Base-by-base conservation (phyloP, 2,888 invertebrate genomes). In the Papilio elwesi region DNA sequence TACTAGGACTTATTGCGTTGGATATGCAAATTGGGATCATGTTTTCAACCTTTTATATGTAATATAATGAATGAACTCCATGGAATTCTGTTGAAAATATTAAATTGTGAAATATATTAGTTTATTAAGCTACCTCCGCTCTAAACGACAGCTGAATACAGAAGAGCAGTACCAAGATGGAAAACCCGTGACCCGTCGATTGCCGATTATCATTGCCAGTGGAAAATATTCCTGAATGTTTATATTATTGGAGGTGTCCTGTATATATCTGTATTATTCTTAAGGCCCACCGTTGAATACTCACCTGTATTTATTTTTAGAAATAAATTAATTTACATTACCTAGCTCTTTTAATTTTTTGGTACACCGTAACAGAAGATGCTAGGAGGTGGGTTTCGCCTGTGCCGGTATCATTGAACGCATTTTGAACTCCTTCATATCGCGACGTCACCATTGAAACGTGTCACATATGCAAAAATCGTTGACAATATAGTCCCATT, bases 221-320 rank as follows among this genome's bases (percentile, higher is more conserved):
- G 59, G 36, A 55, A 68, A 63, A 59, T 15, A 71, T 65, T 65
- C 15, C 26, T n/a, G 26, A 26, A 15, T 47, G 15, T 63, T 70
- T 55, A 49, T 16, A 47, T n/a, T 47, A 53, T 63, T 15, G 67
- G 15, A 38, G 47, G 69, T 70, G 79, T 81, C 78, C 78, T 87
- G 85, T 84, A 85, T 78, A 82, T 82, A 82, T 79, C 78, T 76
- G 68, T 73, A 76, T 75, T 70, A 65, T 67, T 73, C 59, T 13
- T 80, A 80, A 82, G 88, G 85, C 90, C 90, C 90, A 90, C 90
- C 90, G 83, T 75, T 84, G 80, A 81, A 86, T 81, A 83, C 84
- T 87, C 87, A 86, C 84, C 73, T 75, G 74, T 84, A 83, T 82
- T 81, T 83, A 83, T 81, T 77, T 80, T 68, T 80, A 81, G 76